These are phyloP conservation scores for Chrysoperla carnea DNA, from an alignment of 1,140 invertebrate species.

Conservation along the genomic window DNA sequence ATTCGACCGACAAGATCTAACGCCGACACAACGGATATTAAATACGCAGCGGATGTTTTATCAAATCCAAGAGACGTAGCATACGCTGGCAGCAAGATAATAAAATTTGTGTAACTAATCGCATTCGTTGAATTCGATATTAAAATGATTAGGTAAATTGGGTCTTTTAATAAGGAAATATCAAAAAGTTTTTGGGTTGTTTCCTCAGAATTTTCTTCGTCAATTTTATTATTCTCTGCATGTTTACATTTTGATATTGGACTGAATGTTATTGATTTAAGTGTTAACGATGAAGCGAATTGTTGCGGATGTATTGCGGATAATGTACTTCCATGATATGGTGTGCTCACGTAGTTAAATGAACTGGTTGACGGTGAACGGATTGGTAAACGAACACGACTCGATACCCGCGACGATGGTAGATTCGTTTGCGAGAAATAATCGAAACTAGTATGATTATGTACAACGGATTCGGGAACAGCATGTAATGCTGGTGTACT, in stretches of 20 bases:
- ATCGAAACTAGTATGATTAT: slow-evolving; percentile 14
- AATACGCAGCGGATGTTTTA: slow-evolving; percentile 42
- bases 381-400: slow-evolving; percentile 26
- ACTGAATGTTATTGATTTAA: slow-evolving; percentile 42
- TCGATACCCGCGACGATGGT: slow-evolving; percentile 10
- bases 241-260: slow-evolving; percentile 20
- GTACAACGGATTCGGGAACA: slow-evolving; percentile 28
- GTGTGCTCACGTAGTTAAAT: slow-evolving; percentile 65
- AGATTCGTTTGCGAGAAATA: slow-evolving; percentile 13
- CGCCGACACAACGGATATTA: slow-evolving; percentile 60
- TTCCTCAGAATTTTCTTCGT: slow-evolving; percentile 22
- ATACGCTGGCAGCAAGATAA: slow-evolving; percentile 60
- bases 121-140: slow-evolving; percentile 70
- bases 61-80: slow-evolving; percentile 47
- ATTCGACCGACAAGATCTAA: slow-evolving; percentile 64
- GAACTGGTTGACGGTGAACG: slow-evolving; percentile 59
- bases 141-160: slow-evolving; percentile 61
- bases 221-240: slow-evolving; percentile 20
- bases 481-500: slow-evolving; percentile 34
- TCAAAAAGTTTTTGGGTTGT: slow-evolving; percentile 50
- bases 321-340: slow-evolving; percentile 64
- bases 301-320: slow-evolving; percentile 60
- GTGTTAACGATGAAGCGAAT: slow-evolving; percentile 54
- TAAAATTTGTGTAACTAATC: slow-evolving; percentile 72
- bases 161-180: slow-evolving; percentile 52